phyloP scores from a whole-genome alignment of 1,140 invertebrate genomes.

The Drosophila seguyi region DNA sequence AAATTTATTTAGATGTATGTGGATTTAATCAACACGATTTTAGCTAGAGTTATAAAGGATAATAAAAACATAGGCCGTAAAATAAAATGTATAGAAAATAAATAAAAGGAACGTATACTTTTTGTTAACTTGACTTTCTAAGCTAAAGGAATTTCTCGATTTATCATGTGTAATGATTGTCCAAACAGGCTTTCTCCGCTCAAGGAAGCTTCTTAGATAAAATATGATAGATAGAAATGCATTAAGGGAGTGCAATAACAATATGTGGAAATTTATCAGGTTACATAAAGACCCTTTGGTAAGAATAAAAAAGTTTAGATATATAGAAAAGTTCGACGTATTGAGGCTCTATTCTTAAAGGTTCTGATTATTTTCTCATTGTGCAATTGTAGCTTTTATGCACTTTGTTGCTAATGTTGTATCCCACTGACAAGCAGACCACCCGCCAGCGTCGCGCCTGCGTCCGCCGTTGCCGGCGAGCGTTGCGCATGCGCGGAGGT shows the following conservation, averaged over 20 bases:
- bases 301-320: no score
- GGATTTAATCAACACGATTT: no score
- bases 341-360: neutral
- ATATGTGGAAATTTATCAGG: neutral
- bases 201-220: neutral
- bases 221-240: neutral
- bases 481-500: slow-evolving; percentile 73
- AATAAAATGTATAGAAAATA: neutral
- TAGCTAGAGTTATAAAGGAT: no score
- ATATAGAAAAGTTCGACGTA: no score
- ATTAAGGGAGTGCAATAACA: neutral
- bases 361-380: slow-evolving; percentile 1
- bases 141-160: neutral
- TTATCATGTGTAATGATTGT: neutral
- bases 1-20: no score
- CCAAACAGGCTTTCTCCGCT: neutral
- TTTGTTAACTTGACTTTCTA: no score
- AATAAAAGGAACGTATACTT: no score
- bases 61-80: neutral
- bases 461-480: slow-evolving; percentile 11
- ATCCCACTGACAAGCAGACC: slow-evolving; percentile 29
- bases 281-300: neutral
- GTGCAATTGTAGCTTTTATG: slow-evolving; percentile 12
- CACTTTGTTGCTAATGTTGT: slow-evolving; percentile 8
- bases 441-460: slow-evolving; percentile 47